Percentiles rank a stretch among this genome's conserved stretches.
phyloP scores from a whole-genome alignment of 2,888 invertebrate genomes.

The Drosophila tanythrix region DNA sequence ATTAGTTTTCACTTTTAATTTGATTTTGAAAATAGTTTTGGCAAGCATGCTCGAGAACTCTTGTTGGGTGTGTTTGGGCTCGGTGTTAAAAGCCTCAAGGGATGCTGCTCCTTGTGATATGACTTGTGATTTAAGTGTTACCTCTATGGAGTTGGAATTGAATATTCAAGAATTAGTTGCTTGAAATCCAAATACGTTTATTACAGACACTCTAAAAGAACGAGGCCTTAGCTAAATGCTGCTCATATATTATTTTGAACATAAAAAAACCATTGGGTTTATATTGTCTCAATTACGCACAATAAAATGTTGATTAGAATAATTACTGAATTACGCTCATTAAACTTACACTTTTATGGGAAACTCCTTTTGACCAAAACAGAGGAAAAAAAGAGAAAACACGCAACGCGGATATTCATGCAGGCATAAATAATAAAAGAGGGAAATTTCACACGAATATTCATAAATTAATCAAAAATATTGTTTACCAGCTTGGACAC shows the following conservation, averaged over 20 bases:
- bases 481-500: slow-evolving; percentile 60
- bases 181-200: background rate
- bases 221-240: slow-evolving; percentile 22
- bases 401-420: slow-evolving; percentile 61
- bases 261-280: slow-evolving; percentile 28
- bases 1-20: slow-evolving; percentile 67
- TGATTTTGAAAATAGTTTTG: slow-evolving; percentile 66
- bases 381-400: slow-evolving; percentile 16
- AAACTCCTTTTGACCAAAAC: slow-evolving; percentile 15
- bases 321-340: slow-evolving; percentile 65
- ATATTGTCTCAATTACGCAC: slow-evolving; percentile 59
- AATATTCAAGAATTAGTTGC: background rate
- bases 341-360: slow-evolving; percentile 65
- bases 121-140: slow-evolving; percentile 24
- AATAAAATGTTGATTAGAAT: slow-evolving; percentile 62
- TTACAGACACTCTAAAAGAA: background rate
- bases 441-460: slow-evolving; percentile 74
- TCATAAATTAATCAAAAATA: slow-evolving; percentile 81
- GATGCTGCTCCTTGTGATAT: slow-evolving; percentile 18
- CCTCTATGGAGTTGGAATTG: background rate
- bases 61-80: slow-evolving; percentile 3
- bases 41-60: background rate
- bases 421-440: slow-evolving; percentile 59
- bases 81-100: slow-evolving; percentile 22
- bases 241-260: slow-evolving; percentile 46